Evolutionary conservation across 37 sponge, comb jelly and placozoan genomes (phyloP), one percentile per base, ranked within the genome.

Genomic region (Bolinopsis microptera): DNA sequence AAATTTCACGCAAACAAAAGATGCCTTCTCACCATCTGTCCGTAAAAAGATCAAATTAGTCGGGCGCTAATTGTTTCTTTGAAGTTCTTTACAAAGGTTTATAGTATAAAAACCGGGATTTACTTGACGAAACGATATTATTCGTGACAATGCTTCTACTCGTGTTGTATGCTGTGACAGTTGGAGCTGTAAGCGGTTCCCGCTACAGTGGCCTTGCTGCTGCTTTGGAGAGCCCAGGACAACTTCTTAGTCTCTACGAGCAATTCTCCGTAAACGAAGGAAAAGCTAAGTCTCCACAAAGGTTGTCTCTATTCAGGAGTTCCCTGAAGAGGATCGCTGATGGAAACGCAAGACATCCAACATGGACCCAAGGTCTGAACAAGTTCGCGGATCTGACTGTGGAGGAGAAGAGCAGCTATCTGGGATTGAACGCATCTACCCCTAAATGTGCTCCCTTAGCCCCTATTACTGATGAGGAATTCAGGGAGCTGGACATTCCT

Each of bases 311-410:
- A 3, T 72, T 72, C 75, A n/a, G 75, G 75, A 28, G 31, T 5
- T 23, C 26, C n/a, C 75, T 72, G 75, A 72, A 72, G 75, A 72
- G 18, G 75, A 72, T 72, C 13, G 26, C 3, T 5, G 75, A 72
- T 3, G 75, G 75, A 72, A 72, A 72, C 75, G 18, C 3, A 72
- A n/a, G 5, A 28, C 31, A n/a, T 21, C 26, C 75, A 21, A 21
- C n/a, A 28, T 72, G 75, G 75, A 72, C 75, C 3, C 26, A 23
- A 3, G 75, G 75, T 3, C 31, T 72, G 75, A 72, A 72, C 75
- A 72, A 72, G 75, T 72, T 72, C 31, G 75, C 75, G 26, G 75
- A 72, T 28, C 5, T 72, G 75, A 72, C 75, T n/a, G 22, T n/a
- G 75, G 75, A 72, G 26, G 75, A 72, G 75, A n/a, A 28, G 31